Percentiles rank a stretch among this genome's conserved stretches.
Conservation (phyloP, 2,888 invertebrate species). For the Mongoloraphidia duomilia region DNA sequence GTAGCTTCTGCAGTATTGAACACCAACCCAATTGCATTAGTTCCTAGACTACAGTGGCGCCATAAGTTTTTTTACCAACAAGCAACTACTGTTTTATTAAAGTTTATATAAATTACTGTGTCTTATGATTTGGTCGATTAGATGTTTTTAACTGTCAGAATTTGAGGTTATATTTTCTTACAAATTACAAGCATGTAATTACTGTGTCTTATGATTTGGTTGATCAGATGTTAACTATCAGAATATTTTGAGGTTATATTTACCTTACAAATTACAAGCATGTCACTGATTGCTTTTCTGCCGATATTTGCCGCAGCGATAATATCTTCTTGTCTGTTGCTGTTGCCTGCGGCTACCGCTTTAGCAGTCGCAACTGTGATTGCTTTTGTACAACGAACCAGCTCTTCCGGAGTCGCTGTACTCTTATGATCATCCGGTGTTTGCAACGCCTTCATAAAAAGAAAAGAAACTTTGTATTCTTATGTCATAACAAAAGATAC, state of each 20-base stretch:
- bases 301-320: conserved; percentile 94
- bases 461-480: conserved; percentile 3
- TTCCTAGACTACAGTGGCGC: no score
- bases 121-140: no score
- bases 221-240: no score
- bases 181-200: conserved; percentile 81
- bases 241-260: background rate
- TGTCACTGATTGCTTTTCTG: conserved; percentile 84
- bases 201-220: no score
- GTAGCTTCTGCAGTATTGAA: no score
- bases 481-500: background rate
- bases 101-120: no score
- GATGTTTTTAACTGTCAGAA: no score
- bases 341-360: conserved; percentile 87
- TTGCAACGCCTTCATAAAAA: conserved; percentile 43
- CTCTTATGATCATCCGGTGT: conserved; percentile 40
- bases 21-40: no score
- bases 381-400: conserved; percentile 84
- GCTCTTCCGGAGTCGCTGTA: conserved; percentile 74
- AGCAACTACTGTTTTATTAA: no score
- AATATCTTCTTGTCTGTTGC: conserved; percentile 84
- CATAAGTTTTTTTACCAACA: no score
- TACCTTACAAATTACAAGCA: conserved; percentile 78
- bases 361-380: conserved; percentile 89
- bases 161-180: conserved; percentile 37